Base-by-base conservation (phyloP, 2,888 invertebrate genomes). In the Diarsia dahlii region DNA sequence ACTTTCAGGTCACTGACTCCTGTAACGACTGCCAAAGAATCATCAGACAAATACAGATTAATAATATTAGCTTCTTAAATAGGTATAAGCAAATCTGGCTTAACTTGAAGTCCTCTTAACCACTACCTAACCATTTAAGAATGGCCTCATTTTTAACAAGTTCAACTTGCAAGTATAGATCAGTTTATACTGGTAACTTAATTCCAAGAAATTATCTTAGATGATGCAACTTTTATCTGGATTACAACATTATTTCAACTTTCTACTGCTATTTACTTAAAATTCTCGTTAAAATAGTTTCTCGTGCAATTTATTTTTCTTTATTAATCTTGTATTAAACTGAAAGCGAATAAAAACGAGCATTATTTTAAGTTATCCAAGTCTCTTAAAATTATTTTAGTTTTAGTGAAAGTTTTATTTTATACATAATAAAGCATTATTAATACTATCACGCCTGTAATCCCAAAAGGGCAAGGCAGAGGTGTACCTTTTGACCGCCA, bases 161-260 rank as follows among this genome's bases (percentile, higher is more conserved):
- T 1, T 5, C 0, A 10, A 28, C 3, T 20, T 1, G 8, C 10
- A 23, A 52, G 4, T 0, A 5, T 13, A 20, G 60, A 46, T 67
- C 18, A 68, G 23, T 13, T 10, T 18, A 72, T 18, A 69, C 20
- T 75, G 46, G 68, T 63, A 23, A 2, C 4, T 10, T 3, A 66
- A 69, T 82, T 66, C 58, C 10, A 50, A 66, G 71, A 82, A 83
- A 71, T 75, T 3, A 66, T 58, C 39, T 23, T 28, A 63, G 50
- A 75, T 83, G 83, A 79, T 50, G 79, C 83, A 79, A 79, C 12
- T 15, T 69, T 48, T 52, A 54, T 54, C 5, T 54, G 34, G 0
- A 71, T 79, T 70, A 48, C 62, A 71, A 66, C 62, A 75, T 75
- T 28, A 82, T 46, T 82, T 72, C 62, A 69, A 71, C 68, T 82